phyloP scores from a whole-genome alignment of 1,140 invertebrate species.

The Pseudomyrmex sp. region DNA sequence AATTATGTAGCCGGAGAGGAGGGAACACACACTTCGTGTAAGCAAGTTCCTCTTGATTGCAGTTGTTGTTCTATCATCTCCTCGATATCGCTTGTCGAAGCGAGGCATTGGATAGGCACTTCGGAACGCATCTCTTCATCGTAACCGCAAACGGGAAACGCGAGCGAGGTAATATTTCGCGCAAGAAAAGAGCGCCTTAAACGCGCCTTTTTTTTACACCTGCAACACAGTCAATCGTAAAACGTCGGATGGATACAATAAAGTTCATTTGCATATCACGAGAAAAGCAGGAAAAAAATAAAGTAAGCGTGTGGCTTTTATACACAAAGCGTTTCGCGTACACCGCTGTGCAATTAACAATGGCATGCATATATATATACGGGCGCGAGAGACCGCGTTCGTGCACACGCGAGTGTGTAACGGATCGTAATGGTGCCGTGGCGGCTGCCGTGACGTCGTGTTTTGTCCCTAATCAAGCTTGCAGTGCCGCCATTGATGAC shows the following conservation, averaged over 20 bases:
- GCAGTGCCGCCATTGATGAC: conserved; percentile 47
- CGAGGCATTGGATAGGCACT: background rate
- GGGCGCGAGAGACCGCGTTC: conserved; percentile 18
- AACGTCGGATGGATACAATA: conserved; percentile 1
- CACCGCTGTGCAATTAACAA: conserved; percentile 47
- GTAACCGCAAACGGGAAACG: background rate
- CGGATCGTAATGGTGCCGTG: conserved; percentile 47
- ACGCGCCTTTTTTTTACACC: background rate
- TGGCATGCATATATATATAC: conserved; percentile 10
- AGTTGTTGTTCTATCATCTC: conserved; percentile 11
- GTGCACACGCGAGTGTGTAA: conserved; percentile 56
- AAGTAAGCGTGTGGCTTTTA: conserved; percentile 12
- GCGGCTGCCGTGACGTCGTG: conserved; percentile 44
- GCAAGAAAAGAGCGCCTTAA: background rate
- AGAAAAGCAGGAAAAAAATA: background rate
- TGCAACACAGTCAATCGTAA: background rate
- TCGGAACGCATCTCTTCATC: background rate
- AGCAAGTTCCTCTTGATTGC: background rate
- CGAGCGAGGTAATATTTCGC: background rate
- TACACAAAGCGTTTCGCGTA: background rate
- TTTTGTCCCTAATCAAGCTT: conserved; percentile 59
- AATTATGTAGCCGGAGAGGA: conserved; percentile 29
- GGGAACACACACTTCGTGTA: background rate
- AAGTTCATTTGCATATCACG: conserved; percentile 41
- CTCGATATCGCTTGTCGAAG: background rate